Base-by-base conservation (phyloP, 23 tunicate genomes). In the Halocynthia roretzi region DNA sequence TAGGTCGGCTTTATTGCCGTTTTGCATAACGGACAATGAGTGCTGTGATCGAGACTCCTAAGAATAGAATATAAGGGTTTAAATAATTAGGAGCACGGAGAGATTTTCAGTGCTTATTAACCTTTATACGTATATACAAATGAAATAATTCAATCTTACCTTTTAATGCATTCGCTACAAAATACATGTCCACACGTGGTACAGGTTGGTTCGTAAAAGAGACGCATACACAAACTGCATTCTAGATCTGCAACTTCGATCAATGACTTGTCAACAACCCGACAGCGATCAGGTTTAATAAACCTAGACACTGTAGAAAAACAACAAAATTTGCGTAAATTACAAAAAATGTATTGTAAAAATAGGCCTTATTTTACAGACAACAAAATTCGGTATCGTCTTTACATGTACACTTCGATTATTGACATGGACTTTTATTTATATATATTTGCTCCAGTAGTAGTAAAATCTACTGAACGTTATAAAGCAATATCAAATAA, bases 151-250 rank as follows among this genome's bases (percentile, higher is more conserved):
- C 18, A 56, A 31, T 4, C 83, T n/a, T 9, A 90, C 88, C 98
- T 86, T 83, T 93, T 93, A 5, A 93, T 67, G 77, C 98, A 93
- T 10, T 81, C 62, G 61, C 78, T 82, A 73, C 98, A 93, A 61
- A 86, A 93, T 12, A 65, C 71, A 75, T 93, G 98, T 8, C 98
- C 98, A 63, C 98, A 93, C 8, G 89, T 85, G 5, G 98, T 93
- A 74, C 91, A 87, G n/a, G 82, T 88, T 44, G 98, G 98, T 60
- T 93, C 80, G 68, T 69, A 83, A 57, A 77, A 83, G 51, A 93
- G 60, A 21, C 85, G 72, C 93, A 93, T 87, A 56, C 98, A 93
- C 75, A 93, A 71, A 53, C 88, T 87, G 83, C 98, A 93, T 61
- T 93, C 98, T 50, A 93, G 79, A 73, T 93, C 98, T 6, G 76